phyloP scores from a whole-genome alignment of 2,888 invertebrate genomes.

The Lithophane leautieri region DNA sequence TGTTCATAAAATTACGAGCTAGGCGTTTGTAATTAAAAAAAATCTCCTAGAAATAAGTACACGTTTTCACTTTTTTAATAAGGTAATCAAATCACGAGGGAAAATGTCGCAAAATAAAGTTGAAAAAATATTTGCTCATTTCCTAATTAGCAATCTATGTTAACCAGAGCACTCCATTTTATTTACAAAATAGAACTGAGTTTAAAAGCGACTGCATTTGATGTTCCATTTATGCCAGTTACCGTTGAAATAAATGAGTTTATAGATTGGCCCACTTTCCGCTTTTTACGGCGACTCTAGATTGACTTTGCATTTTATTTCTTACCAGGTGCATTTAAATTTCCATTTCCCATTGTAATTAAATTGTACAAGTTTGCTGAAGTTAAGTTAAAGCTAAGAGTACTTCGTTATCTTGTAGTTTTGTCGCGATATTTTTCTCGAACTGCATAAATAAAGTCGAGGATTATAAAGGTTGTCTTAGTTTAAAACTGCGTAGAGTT shows the following conservation, averaged over 20 bases:
- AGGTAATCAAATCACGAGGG: not conserved
- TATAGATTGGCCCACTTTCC: slow-evolving; percentile 79
- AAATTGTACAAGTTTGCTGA: slow-evolving; percentile 80
- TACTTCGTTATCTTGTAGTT: slow-evolving; percentile 66
- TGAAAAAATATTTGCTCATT: slow-evolving; percentile 11
- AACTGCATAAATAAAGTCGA: slow-evolving; percentile 62
- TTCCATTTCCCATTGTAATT: slow-evolving; percentile 85
- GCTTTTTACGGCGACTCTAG: slow-evolving; percentile 68
- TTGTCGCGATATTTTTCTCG: slow-evolving; percentile 64
- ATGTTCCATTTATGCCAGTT: slow-evolving; percentile 74
- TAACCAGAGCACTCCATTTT: slow-evolving; percentile 24
- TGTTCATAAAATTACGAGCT: not conserved
- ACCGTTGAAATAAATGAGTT: slow-evolving; percentile 80
- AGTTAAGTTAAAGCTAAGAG: slow-evolving; percentile 61
- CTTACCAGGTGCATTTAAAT: slow-evolving; percentile 79
- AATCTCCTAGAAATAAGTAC: not conserved
- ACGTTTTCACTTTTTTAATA: not conserved
- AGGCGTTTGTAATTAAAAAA: not conserved
- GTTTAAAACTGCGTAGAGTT: slow-evolving; percentile 36
- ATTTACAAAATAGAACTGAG: slow-evolving; percentile 49
- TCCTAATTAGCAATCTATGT: slow-evolving; percentile 40
- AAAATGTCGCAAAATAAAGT: not conserved
- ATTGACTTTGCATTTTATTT: slow-evolving; percentile 79
- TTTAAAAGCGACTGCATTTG: slow-evolving; percentile 58
- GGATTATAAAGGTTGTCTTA: slow-evolving; percentile 9